Evolutionary conservation across 64 coral and sea anemone genomes (phyloP).

Genomic region (Dendronephthya gigantea): DNA sequence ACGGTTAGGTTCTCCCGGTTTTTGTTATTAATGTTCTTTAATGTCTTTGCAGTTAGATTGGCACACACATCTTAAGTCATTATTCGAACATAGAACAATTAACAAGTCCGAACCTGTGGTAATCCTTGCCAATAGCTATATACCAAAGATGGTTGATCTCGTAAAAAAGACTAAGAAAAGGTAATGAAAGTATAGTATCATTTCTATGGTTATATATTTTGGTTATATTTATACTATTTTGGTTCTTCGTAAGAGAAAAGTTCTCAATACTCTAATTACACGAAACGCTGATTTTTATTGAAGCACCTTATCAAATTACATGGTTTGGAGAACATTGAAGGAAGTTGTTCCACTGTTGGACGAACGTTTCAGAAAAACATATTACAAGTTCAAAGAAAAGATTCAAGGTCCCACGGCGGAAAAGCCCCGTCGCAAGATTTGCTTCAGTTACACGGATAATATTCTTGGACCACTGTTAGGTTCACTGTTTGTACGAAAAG

Average conservation of each 20-base stretch:
- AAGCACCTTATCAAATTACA: conserved; percentile 65
- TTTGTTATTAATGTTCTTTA: neutral
- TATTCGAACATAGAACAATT: neutral
- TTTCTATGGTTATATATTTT: neutral
- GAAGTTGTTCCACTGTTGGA: conserved; percentile 71
- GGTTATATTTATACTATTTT: no score
- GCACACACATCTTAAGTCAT: neutral
- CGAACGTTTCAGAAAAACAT: conserved; percentile 39
- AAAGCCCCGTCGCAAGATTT: conserved; percentile 66
- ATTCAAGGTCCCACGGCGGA: conserved; percentile 50
- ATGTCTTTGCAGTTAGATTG: neutral
- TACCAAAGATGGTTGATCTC: neutral
- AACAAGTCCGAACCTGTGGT: neutral
- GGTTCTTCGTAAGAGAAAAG: no score
- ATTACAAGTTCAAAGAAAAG: conserved; percentile 39
- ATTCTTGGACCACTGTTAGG: conserved; percentile 70
- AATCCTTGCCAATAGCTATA: neutral
- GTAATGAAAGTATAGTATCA: neutral
- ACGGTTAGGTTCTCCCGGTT: no score
- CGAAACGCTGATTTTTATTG: neutral
- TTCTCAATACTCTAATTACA: no score
- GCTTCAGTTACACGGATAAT: conserved; percentile 73
- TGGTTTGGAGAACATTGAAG: conserved; percentile 81
- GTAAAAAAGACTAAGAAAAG: neutral
- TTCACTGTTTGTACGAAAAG: conserved; percentile 63